Percentiles rank a stretch among this genome's conserved stretches.
Evolutionary conservation across 2,888 invertebrate genomes (phyloP).

Genomic region (Muscina levida): DNA sequence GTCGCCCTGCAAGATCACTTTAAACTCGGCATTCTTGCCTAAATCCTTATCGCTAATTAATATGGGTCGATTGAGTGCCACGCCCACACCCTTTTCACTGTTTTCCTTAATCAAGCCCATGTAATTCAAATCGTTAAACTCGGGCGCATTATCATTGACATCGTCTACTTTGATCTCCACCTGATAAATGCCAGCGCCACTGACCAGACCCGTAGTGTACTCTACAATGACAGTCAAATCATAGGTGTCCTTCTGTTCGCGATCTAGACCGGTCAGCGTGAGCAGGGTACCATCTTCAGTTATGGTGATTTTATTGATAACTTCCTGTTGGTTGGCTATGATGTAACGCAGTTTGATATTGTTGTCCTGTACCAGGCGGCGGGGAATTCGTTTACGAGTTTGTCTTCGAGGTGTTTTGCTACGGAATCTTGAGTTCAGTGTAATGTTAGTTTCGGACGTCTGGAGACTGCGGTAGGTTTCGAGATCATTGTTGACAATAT

Average conservation of each 20-base stretch:
- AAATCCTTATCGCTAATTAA: conserved; percentile 87
- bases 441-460: conserved; percentile 66
- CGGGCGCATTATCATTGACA: conserved; percentile 92
- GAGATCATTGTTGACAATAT: conserved; percentile 73
- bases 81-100: conserved; percentile 85
- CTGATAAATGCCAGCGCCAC: conserved; percentile 89
- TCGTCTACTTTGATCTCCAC: conserved; percentile 90
- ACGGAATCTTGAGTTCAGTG: conserved; percentile 72
- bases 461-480: conserved; percentile 73
- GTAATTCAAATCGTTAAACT: conserved; percentile 86
- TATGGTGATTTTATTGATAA: conserved; percentile 88
- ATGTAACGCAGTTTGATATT: conserved; percentile 84
- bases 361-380: conserved; percentile 73
- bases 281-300: conserved; percentile 90
- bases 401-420: conserved; percentile 71
- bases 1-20: conserved; percentile 86
- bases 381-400: conserved; percentile 69
- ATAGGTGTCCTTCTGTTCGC: conserved; percentile 87
- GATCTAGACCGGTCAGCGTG: conserved; percentile 87
- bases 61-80: conserved; percentile 85
- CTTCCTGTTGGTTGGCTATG: conserved; percentile 91
- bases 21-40: conserved; percentile 85
- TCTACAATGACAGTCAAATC: conserved; percentile 90
- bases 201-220: conserved; percentile 85
- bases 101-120: conserved; percentile 91